These are phyloP conservation scores for Cephonodes hylas DNA, from an alignment of 2,888 invertebrate genomes.

Conservation along the genomic window DNA sequence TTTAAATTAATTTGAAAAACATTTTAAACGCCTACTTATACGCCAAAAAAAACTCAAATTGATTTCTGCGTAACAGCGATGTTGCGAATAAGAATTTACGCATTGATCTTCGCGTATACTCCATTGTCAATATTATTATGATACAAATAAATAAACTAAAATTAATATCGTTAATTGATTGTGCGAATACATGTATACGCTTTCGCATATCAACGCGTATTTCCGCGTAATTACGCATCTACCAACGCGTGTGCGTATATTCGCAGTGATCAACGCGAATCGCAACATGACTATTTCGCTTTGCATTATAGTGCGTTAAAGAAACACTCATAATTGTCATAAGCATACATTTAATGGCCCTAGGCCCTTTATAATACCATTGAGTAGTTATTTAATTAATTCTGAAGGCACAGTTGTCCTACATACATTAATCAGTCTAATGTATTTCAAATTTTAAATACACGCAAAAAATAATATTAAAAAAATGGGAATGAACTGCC, in stretches of 20 bases:
- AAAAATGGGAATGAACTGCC: neutral
- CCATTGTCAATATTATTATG: neutral
- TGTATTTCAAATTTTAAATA: neutral
- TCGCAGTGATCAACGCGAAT: neutral
- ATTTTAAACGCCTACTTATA: neutral
- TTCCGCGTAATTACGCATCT: neutral
- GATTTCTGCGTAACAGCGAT: conserved; percentile 1
- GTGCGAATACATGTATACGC: neutral
- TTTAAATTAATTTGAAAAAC: neutral
- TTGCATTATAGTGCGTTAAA: neutral
- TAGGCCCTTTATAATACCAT: conserved; percentile 2
- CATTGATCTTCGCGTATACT: neutral
- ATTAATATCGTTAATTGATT: neutral
- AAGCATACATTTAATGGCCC: neutral
- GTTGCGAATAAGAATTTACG: neutral
- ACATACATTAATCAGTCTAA: neutral
- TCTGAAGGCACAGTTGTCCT: neutral
- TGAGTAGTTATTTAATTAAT: neutral
- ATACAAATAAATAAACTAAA: neutral
- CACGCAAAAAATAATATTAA: neutral
- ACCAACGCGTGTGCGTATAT: neutral
- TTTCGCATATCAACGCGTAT: neutral
- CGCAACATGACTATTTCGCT: conserved; percentile 1
- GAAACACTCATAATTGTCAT: neutral
- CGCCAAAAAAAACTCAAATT: neutral